phyloP scores from a whole-genome alignment of 2,797 vertebrate genomes.

The Ptychobarbus kaznakovi region DNA sequence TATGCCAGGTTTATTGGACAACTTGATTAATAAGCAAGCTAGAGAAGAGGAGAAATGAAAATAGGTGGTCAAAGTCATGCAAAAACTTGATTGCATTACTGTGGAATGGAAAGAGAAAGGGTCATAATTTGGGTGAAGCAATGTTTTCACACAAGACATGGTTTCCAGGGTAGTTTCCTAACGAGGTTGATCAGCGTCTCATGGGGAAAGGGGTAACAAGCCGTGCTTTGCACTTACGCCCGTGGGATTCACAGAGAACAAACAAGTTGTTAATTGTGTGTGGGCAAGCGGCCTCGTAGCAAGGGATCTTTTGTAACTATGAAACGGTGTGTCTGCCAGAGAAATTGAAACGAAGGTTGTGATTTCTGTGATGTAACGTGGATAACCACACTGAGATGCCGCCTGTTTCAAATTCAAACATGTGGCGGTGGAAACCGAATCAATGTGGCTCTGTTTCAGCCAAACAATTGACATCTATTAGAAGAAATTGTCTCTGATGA shows the following conservation, averaged over 20 bases:
- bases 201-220: conserved; percentile 72
- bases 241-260: conserved; percentile 73
- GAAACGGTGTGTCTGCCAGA: conserved; percentile 13
- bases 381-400: background rate
- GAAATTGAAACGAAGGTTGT: background rate
- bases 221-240: conserved; percentile 61
- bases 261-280: conserved; percentile 82
- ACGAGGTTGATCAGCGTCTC: conserved; percentile 64
- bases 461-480: conserved; percentile 68
- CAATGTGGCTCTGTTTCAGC: background rate
- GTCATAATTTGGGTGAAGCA: conserved; percentile 49
- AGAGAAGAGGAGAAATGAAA: background rate
- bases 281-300: conserved; percentile 54
- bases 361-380: background rate
- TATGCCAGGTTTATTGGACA: background rate
- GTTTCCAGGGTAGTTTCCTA: conserved; percentile 76
- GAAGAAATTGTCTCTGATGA: conserved; percentile 58
- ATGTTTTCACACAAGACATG: conserved; percentile 64
- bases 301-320: conserved; percentile 42
- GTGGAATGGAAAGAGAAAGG: conserved; percentile 11
- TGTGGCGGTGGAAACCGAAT: background rate
- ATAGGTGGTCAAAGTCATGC: background rate
- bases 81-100: background rate
- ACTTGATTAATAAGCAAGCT: background rate
- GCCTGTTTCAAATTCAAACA: background rate